Evolutionary conservation across 2,113 vertebrate genomes (phyloP).

Genomic region (Greenwoodochromis staneri): DNA sequence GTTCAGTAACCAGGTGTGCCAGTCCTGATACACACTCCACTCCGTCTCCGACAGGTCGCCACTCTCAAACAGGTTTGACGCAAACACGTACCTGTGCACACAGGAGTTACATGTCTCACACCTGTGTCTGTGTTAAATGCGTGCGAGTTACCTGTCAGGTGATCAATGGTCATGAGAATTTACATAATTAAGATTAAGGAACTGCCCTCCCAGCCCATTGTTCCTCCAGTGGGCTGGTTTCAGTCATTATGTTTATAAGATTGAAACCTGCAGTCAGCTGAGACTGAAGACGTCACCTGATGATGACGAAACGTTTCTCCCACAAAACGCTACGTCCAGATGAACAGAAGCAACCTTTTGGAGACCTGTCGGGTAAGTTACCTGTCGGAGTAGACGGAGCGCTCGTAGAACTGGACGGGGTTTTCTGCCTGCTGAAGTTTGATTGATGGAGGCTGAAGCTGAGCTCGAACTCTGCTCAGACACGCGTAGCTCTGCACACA

Average conservation of each 20-base stretch:
- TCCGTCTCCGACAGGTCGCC: slow-evolving; percentile 77
- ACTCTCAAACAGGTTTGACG: slow-evolving; percentile 77
- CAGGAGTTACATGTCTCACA: background rate
- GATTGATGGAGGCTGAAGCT: slow-evolving; percentile 66
- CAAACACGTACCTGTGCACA: slow-evolving; percentile 76
- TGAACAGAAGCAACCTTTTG: background rate
- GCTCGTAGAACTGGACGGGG: slow-evolving; percentile 77
- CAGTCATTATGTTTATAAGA: background rate
- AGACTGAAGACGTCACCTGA: background rate
- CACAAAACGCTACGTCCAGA: background rate
- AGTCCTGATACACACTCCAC: slow-evolving; percentile 82
- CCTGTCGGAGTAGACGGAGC: slow-evolving; percentile 92
- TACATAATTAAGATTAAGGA: background rate
- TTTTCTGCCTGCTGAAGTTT: slow-evolving; percentile 37
- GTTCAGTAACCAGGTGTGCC: slow-evolving; percentile 78
- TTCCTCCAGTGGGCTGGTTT: background rate
- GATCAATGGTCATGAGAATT: background rate
- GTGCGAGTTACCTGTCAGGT: background rate
- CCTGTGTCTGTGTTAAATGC: fast-evolving
- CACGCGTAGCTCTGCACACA: slow-evolving; percentile 77
- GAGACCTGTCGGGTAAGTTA: slow-evolving; percentile 7
- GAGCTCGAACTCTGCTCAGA: slow-evolving; percentile 77
- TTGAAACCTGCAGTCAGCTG: background rate
- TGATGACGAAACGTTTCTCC: background rate
- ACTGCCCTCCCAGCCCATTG: background rate